Conservation (phyloP, 2,888 invertebrate species). For the Apocheima hispidaria region DNA sequence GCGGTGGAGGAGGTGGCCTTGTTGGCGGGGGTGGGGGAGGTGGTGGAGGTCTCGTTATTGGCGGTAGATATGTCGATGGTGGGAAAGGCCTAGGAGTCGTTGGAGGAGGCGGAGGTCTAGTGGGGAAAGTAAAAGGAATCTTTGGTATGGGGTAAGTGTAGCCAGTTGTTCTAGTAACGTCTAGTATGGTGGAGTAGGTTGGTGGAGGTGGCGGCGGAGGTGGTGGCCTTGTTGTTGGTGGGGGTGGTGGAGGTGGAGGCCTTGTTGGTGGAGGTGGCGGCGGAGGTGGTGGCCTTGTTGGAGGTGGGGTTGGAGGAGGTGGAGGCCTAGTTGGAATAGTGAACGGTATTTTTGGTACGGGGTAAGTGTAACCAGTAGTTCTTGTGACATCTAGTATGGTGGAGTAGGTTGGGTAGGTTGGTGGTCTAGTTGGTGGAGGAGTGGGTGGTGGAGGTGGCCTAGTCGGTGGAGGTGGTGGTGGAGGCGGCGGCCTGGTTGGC, state of each 20-base stretch:
- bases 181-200: constrained; percentile 48
- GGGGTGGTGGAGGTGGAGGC: constrained; percentile 34
- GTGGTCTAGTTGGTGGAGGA: constrained; percentile 45
- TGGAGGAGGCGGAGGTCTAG: constrained; percentile 40
- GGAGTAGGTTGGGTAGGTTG: constrained; percentile 42
- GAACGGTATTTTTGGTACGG: constrained; percentile 52
- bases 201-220: constrained; percentile 37
- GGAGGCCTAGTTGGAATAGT: constrained; percentile 43
- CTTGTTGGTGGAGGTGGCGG: constrained; percentile 39
- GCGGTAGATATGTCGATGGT: constrained; percentile 40
- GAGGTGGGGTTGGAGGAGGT: not conserved
- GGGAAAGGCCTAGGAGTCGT: constrained; percentile 43
- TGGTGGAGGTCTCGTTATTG: constrained; percentile 37
- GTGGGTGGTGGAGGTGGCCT: constrained; percentile 40
- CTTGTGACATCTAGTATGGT: constrained; percentile 42
- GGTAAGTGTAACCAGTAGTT: constrained; percentile 64
- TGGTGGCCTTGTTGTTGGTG: constrained; percentile 34
- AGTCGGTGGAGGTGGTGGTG: constrained; percentile 42
- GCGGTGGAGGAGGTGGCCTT: constrained; percentile 36
- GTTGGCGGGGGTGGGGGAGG: constrained; percentile 44
- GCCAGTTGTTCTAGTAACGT: constrained; percentile 57
- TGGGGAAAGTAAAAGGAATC: constrained; percentile 57
- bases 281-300: constrained; percentile 37
- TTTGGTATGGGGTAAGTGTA: constrained; percentile 64
- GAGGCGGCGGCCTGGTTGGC: constrained; percentile 26